Evolutionary conservation across 2,888 invertebrate genomes (phyloP).

Genomic region (Melanotus villosus): DNA sequence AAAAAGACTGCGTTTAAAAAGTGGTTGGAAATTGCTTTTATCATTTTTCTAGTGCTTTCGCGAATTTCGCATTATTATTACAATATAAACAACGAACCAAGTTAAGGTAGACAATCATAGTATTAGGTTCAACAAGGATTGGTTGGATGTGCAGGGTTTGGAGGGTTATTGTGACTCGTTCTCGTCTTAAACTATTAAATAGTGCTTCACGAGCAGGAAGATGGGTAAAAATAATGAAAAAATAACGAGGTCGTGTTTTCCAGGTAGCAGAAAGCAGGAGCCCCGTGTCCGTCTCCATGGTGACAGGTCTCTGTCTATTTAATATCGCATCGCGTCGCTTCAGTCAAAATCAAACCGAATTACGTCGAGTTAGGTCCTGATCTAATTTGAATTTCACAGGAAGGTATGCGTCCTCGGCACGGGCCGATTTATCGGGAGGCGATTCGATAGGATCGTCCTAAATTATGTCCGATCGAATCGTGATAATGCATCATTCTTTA

Average conservation of each 20-base stretch:
- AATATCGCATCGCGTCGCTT: constrained; percentile 51
- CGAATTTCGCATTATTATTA: too few species aligned
- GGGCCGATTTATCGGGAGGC: constrained; percentile 36
- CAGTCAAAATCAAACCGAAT: constrained; percentile 52
- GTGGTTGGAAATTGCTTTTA: too few species aligned
- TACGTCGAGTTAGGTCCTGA: constrained; percentile 51
- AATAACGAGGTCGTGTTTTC: constrained; percentile 48
- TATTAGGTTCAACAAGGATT: constrained; percentile 8
- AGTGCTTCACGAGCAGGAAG: constrained; percentile 27
- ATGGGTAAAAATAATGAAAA: constrained; percentile 39
- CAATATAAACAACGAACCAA: too few species aligned
- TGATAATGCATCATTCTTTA: constrained; percentile 32
- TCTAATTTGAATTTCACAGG: constrained; percentile 52
- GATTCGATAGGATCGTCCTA: constrained; percentile 29
- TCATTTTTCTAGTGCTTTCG: too few species aligned
- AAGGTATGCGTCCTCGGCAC: constrained; percentile 29
- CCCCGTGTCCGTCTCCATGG: constrained; percentile 46
- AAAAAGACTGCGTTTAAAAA: too few species aligned
- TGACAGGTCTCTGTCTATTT: constrained; percentile 52
- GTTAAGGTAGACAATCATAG: not conserved
- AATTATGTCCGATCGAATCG: constrained; percentile 39
- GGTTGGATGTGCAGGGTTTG: constrained; percentile 13
- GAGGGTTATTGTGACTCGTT: constrained; percentile 12
- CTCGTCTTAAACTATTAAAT: constrained; percentile 32
- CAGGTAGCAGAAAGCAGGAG: constrained; percentile 46